Evolutionary conservation across 1,140 invertebrate genomes (phyloP).

Genomic region (Zaprionus africanus): DNA sequence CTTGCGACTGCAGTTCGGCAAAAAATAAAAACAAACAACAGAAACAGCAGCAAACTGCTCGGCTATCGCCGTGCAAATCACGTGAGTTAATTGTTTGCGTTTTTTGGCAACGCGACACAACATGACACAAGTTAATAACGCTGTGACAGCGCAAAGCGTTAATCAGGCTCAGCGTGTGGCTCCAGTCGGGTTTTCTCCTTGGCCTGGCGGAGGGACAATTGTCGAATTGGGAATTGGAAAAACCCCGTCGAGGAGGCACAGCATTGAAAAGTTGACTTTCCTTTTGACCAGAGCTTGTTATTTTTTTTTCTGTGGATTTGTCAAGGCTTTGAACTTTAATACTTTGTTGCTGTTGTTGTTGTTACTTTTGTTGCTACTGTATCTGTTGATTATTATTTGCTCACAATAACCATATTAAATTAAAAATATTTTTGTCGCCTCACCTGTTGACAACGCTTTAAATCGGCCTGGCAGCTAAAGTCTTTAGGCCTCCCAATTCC

Average conservation of each 20-base stretch:
- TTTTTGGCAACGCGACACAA: constrained; percentile 34
- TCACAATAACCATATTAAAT: constrained; percentile 25
- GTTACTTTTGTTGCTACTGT: background rate
- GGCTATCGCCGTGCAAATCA: constrained; percentile 60
- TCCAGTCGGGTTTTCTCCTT: constrained; percentile 39
- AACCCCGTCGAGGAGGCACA: constrained; percentile 58
- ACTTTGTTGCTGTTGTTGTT: constrained; percentile 20
- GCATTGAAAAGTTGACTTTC: constrained; percentile 69
- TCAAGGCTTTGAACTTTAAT: constrained; percentile 70
- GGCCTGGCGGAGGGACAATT: constrained; percentile 32
- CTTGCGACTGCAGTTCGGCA: constrained; percentile 44
- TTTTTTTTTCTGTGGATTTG: constrained; percentile 41
- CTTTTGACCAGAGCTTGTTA: constrained; percentile 75
- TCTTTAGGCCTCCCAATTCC: background rate
- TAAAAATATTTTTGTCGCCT: constrained; percentile 55
- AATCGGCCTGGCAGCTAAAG: background rate
- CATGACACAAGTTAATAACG: constrained; percentile 16
- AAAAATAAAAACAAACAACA: constrained; percentile 17
- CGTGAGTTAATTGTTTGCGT: constrained; percentile 61
- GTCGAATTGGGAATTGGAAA: constrained; percentile 67
- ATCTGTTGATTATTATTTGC: background rate
- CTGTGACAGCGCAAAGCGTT: constrained; percentile 29
- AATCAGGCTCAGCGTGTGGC: constrained; percentile 25
- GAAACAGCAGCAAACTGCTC: constrained; percentile 12
- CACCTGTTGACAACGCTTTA: constrained; percentile 45